Base-by-base conservation (phyloP, 2,797 vertebrate species). In the Brachymystax lenok region DNA sequence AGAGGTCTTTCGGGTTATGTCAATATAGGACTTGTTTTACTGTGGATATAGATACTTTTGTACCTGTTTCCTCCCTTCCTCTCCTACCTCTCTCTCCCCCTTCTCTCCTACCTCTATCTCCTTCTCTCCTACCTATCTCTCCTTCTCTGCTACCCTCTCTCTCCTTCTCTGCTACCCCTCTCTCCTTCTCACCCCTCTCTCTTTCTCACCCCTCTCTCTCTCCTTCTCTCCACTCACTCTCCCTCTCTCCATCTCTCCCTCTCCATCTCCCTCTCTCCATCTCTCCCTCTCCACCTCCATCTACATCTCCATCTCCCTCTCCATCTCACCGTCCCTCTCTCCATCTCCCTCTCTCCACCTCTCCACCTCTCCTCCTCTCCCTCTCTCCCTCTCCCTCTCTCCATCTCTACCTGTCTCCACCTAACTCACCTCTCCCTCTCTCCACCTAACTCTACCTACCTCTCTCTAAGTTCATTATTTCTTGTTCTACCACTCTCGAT, bases 311-410 rank as follows among this genome's bases (percentile, higher is more conserved):
- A 27, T 27, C 63, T 28, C 61, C 4, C 61, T 54, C 51, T 54
- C 51, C 16, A 14, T 52, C 51, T 52, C 28, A 30, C 28, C 28
- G 2, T 33, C 16, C 16, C 4, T 63, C 61, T 24, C 1, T 63
- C 7, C 17, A 2, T 61, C 59, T 61, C 77, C 54, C 33, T 68
- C 68, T 76, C 70, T 81, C 13, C 69, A 66, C 69, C 46, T 56
- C 16, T 19, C 54, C 68, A 30, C 17, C 56, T 56, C 73, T 59
- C 2, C 6, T 50, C 76, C 59, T 69, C 74, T 74, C 77, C 56
- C 28, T 56, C 68, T 76, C 70, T 82, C 17, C 17, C 71, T 73
- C 46, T 51, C 28, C 12, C 16, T 16, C 12, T 52, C 50, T 51
- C 51, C 16, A 14, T 52, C 24, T 24, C 24, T 33, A 4, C 16